Evolutionary conservation across 2,888 invertebrate genomes (phyloP), one percentile per base, ranked within the genome.

Genomic region (Bellardia bayeri): DNA sequence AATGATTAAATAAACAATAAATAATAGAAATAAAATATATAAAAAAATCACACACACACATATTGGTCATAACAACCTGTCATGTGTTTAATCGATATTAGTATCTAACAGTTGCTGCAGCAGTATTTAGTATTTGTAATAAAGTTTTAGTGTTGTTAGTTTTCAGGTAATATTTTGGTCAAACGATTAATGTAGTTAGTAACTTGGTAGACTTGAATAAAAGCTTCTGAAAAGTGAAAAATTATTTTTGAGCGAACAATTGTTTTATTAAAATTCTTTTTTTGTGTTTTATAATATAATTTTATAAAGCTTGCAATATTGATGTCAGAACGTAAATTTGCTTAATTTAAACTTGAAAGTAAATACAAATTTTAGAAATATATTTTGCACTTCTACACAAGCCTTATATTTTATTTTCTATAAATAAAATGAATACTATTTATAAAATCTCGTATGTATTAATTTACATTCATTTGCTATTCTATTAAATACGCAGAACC

Each of bases 71-170:
- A 76, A 76, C 76, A 82, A 82, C 82, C 5, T 82, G 61, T 69
- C 33, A 76, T 69, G 54, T 82, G 82, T 76, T 82, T 69, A 82
- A 75, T 75, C 82, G 68, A 75, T 82, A 68, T 49, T 40, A 13
- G 49, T 14, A n/a, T n/a, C n/a, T n/a, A 49, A 63, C 40, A 2
- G 30, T 23, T 5, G 16, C n/a, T 51, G 51, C 30, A 30, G 8
- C 30, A 68, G 45, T 9, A 8, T 45, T 14, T 49, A 30, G 13
- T 68, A 14, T 45, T 45, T 45, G 13, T 45, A 13, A 45, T 58
- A 5, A 11, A 45, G 4, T 49, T 80, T n/a, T 71, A 56, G 75
- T 76, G 51, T 14, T 37, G 37, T 8, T 13, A 23, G 4, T 49
- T 49, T 16, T 1, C 51, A 45, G 9, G 0, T 58, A 61, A 61